Conservation (phyloP, 2,888 invertebrate species). For the Dusona sp. region DNA sequence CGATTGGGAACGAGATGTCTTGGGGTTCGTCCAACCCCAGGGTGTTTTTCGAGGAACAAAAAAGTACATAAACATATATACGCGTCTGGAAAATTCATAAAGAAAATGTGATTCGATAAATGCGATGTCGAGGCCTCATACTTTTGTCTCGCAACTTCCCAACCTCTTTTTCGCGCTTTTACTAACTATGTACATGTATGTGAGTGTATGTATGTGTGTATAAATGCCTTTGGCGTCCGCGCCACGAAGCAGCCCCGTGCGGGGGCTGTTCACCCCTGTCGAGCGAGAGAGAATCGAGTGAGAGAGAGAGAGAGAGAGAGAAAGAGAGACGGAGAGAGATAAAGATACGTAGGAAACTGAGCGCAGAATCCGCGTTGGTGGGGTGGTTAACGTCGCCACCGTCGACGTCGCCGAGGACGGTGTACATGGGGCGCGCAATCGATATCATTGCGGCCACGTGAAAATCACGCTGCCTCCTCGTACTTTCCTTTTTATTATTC, state of each 20-base stretch:
- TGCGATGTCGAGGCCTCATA: slow-evolving; percentile 64
- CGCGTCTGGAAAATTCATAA: slow-evolving; percentile 57
- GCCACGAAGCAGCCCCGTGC: slow-evolving; percentile 45
- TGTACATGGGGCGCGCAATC: slow-evolving; percentile 72
- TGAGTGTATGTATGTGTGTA: background rate
- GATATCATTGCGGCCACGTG: slow-evolving; percentile 80
- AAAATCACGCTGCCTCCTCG: slow-evolving; percentile 77
- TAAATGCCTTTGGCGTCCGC: slow-evolving; percentile 40
- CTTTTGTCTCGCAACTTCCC: slow-evolving; percentile 27
- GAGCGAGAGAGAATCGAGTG: slow-evolving; percentile 39
- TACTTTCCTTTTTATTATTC: background rate
- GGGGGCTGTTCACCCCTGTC: slow-evolving; percentile 52
- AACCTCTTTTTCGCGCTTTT: slow-evolving; percentile 40
- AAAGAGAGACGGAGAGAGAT: slow-evolving; percentile 43
- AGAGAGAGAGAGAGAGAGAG: slow-evolving; percentile 29
- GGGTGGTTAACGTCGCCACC: slow-evolving; percentile 54
- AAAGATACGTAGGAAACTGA: slow-evolving; percentile 65
- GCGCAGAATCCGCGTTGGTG: slow-evolving; percentile 79
- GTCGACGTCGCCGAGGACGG: slow-evolving; percentile 64
- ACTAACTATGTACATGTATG: background rate
- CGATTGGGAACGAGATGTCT: background rate
- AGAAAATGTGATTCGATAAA: slow-evolving; percentile 72
- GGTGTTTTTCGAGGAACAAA: background rate
- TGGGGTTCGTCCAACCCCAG: background rate
- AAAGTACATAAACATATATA: background rate